Evolutionary conservation across 2,888 invertebrate genomes (phyloP).

Genomic region (Pterobdella sp.): DNA sequence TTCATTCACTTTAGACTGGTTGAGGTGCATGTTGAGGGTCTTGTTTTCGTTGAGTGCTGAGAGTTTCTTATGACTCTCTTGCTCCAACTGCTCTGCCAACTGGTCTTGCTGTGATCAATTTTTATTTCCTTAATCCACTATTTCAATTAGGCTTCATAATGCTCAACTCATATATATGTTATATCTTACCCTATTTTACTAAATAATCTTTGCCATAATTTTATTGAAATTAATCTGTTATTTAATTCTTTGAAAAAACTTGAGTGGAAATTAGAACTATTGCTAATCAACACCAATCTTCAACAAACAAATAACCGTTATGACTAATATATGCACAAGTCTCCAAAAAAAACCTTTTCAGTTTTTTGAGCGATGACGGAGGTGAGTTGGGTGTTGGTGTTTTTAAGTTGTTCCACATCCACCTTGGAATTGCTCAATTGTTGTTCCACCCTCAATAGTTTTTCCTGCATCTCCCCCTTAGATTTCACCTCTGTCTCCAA

Average conservation of each 20-base stretch:
- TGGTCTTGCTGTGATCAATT: constrained; percentile 53
- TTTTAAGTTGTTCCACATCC: constrained; percentile 86
- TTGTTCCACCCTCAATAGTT: constrained; percentile 75
- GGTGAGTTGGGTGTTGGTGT: constrained; percentile 74
- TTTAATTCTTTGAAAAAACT: too few relatives aligned
- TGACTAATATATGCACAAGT: background rate
- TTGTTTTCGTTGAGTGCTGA: constrained; percentile 74
- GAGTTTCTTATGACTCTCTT: constrained; percentile 77
- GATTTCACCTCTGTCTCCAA: constrained; percentile 80
- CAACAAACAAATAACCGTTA: background rate
- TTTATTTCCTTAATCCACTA: too few relatives aligned
- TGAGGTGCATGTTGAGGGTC: constrained; percentile 63
- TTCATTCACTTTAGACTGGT: constrained; percentile 65
- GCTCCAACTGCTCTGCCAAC: constrained; percentile 76
- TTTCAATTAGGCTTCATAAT: too few relatives aligned
- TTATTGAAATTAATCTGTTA: too few relatives aligned
- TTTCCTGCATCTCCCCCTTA: constrained; percentile 72
- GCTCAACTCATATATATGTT: too few relatives aligned
- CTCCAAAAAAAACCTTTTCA: constrained; percentile 60
- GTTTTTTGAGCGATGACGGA: constrained; percentile 81
- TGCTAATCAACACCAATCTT: background rate
- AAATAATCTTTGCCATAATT: too few relatives aligned
- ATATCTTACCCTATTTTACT: too few relatives aligned
- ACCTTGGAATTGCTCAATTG: constrained; percentile 89
- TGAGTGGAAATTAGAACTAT: background rate